phyloP scores from a whole-genome alignment of 2,113 vertebrate genomes.

The Podiceps cristatus region DNA sequence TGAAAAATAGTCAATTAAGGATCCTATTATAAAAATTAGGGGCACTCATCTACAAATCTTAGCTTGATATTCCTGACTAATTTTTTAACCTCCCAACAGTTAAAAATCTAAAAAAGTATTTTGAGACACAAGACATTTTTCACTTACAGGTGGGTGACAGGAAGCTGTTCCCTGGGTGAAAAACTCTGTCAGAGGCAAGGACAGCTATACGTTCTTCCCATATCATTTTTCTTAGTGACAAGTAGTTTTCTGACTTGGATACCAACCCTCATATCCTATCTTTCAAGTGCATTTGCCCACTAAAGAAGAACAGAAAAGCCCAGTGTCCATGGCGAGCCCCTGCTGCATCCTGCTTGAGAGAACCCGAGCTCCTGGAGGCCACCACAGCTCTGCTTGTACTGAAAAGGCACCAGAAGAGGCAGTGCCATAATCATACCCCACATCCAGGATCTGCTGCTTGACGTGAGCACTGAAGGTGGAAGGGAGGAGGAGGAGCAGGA shows the following conservation, averaged over 20 bases:
- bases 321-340: accelerated
- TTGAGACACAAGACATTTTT: not conserved
- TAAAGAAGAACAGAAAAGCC: not conserved
- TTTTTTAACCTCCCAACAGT: not conserved
- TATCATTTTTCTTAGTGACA: not conserved
- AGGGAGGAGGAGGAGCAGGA: not conserved
- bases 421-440: not conserved
- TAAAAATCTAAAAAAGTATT: not conserved
- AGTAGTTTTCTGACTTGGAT: not conserved
- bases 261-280: not conserved
- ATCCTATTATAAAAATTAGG: not conserved
- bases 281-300: not conserved
- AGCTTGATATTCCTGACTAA: not conserved
- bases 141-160: not conserved
- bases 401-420: not conserved
- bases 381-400: not conserved
- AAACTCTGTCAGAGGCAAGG: not conserved
- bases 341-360: not conserved
- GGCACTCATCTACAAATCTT: not conserved
- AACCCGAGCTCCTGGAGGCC: not conserved
- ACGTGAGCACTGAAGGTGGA: not conserved
- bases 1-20: conserved; percentile 18
- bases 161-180: not conserved
- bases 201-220: not conserved
- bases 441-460: not conserved